Evolutionary conservation across 2,113 vertebrate species (phyloP), one percentile per base, ranked within the genome.

Genomic region (human (Homo sapiens)): DNA sequence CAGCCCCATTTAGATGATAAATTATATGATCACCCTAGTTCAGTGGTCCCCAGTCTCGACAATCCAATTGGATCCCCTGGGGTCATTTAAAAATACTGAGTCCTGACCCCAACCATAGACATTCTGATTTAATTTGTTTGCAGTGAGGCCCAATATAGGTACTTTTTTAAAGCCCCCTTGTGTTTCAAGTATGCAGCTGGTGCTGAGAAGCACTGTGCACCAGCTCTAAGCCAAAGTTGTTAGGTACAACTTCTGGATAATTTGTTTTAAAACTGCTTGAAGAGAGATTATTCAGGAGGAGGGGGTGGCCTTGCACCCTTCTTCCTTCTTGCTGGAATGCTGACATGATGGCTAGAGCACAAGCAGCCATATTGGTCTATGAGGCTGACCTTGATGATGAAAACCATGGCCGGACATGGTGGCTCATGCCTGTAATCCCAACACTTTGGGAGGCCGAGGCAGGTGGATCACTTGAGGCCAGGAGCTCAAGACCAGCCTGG

Each of bases 281-380:
- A 84, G 18, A 25, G 45, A 73, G 13, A 25, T 97, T 55, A 55
- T 18, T 70, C 43, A 38, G 8, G 6, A 59, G 45, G 50, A 76
- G 7, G 12, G 64, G 18, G 35, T 68, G 23, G 18, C n/a, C 27
- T 68, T 80, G 43, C 23, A 17, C 32, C 68, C 32, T 81, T 90
- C 14, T 32, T 75, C 22, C n/a, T 92, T 83, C 64, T 89, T 79
- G 23, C 38, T 92, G 73, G 68, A 96, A 97, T 76, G 92, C 48
- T n/a, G 89, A 97, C 94, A 82, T 72, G 50, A 76, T 52, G 8
- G 88, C 81, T 79, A 52, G 64, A 78, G 57, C 48, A 61, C n/a
- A 48, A 43, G 87, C 92, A 84, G 50, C 48, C 55, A 59, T 73
- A 1, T 81, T 84, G 64, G n/a, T 75, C 80, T 52, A 4, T 72